Evolutionary conservation across 1,140 invertebrate genomes (phyloP), one percentile per base, ranked within the genome.

Genomic region (Microplitis mediator): DNA sequence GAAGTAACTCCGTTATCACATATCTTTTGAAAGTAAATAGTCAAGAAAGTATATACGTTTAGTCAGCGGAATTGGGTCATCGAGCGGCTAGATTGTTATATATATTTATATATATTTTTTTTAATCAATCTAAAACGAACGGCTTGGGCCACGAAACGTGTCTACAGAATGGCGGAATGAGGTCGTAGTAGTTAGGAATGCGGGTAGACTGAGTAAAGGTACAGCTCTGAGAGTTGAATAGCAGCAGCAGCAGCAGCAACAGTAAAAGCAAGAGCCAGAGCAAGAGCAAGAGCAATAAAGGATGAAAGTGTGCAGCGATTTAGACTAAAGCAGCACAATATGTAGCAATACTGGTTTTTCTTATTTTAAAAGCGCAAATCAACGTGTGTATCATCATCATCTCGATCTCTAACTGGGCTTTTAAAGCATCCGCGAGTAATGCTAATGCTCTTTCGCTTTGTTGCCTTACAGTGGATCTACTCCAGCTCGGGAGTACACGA

Each of bases 1-100:
- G 98, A 86, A 99, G 95, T 78, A 99, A 91, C 89, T 99, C 98
- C 62, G 97, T 99, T 85, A 99, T 97, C 81, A 99, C 97, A 91
- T 99, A 99, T 89, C 98, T 99, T 51, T 74, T 81, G 80, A 54
- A 64, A 62, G 71, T 39, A 78, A 39, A 79, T 80, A 87, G 91
- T 88, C 92, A 93, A 90, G 89, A 90, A 89, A 87, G 68, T 9
- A 6, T 11, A 56, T 56, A 60, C 35, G 34, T 35, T 50, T 8
- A 64, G 23, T 16, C 3, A 63, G 11, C 2, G 9, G 36, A 63
- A 67, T 13, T 23, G 35, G 8, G 45, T 50, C 73, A 73, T 45
- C 39, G 39, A 45, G 39, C 11, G 39, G 39, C 11, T 45, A 45
- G 6, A 3, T 9, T 11, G 39, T 45, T 45, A 9, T 45, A 6